Conservation (phyloP, 2,888 invertebrate species). For the Thymelicus sylvestris region DNA sequence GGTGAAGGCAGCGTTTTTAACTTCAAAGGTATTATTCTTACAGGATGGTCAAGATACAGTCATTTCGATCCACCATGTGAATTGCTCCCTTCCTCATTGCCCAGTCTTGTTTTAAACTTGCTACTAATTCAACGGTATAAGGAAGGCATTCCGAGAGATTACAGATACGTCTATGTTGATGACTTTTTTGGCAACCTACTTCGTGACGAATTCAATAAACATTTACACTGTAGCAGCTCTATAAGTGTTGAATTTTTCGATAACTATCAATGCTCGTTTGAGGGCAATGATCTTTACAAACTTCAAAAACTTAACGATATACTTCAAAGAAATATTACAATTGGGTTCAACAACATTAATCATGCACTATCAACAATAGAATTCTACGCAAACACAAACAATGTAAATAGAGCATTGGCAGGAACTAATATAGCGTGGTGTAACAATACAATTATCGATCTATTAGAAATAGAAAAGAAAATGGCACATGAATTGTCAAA, state of each 20-base stretch:
- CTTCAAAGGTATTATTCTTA: conserved; percentile 88
- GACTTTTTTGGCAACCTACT: conserved; percentile 50
- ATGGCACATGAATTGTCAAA: conserved; percentile 27
- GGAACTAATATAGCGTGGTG: conserved; percentile 42
- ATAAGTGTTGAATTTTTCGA: conserved; percentile 44
- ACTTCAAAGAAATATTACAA: conserved; percentile 41
- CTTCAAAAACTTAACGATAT: conserved; percentile 43
- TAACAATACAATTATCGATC: conserved; percentile 43
- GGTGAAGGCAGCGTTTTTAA: conserved; percentile 51
- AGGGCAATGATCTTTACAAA: conserved; percentile 48
- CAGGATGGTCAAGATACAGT: conserved; percentile 90
- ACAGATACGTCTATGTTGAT: conserved; percentile 38
- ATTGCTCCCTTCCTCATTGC: conserved; percentile 85
- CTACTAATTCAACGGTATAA: conserved; percentile 69
- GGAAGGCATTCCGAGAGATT: conserved; percentile 44
- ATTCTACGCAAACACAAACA: conserved; percentile 50
- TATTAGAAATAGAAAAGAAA: conserved; percentile 43
- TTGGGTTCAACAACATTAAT: conserved; percentile 41
- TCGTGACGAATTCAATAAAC: conserved; percentile 44
- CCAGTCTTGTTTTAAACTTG: conserved; percentile 86
- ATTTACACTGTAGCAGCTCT: conserved; percentile 47
- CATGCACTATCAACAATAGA: conserved; percentile 45
- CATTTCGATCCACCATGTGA: conserved; percentile 88
- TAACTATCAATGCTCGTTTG: conserved; percentile 51
- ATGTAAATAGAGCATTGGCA: conserved; percentile 47